phyloP scores from a whole-genome alignment of 2,888 invertebrate species.

The Caenorhabditis wallacei region DNA sequence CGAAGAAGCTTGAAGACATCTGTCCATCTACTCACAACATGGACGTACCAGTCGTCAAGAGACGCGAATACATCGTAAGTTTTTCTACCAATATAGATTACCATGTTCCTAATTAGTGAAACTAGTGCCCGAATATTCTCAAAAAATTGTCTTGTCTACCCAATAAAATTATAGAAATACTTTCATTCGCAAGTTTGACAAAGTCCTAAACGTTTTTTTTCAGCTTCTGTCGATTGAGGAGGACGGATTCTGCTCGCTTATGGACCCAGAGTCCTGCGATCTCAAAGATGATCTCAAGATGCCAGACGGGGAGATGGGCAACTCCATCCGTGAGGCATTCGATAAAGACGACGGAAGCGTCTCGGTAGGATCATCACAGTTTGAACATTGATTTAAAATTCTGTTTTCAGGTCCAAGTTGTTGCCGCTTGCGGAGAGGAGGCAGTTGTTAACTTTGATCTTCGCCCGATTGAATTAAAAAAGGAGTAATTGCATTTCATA shows the following conservation, averaged over 20 bases:
- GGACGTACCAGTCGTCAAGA: constrained; percentile 98
- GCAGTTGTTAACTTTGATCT: constrained; percentile 80
- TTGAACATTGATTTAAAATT: not conserved
- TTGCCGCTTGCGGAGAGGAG: constrained; percentile 82
- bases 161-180: too few relatives aligned
- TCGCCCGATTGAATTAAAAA: too few relatives aligned
- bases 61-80: constrained; percentile 92
- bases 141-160: too few relatives aligned
- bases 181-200: too few relatives aligned
- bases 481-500: constrained; percentile 72
- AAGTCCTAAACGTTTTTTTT: constrained; percentile 51
- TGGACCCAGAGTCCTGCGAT: constrained; percentile 91
- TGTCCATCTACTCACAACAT: constrained; percentile 99
- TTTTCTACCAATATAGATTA: not conserved
- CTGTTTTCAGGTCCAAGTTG: constrained; percentile 75
- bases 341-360: constrained; percentile 83
- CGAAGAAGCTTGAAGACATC: constrained; percentile 98
- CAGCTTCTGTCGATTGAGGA: constrained; percentile 89
- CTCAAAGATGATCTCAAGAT: constrained; percentile 90
- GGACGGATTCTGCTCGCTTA: constrained; percentile 94
- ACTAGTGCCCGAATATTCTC: not conserved
- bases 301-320: constrained; percentile 94
- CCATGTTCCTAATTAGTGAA: too few relatives aligned
- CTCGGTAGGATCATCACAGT: constrained; percentile 46
- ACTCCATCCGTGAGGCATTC: constrained; percentile 90